Conservation (phyloP, 2,888 invertebrate genomes). For the Camponotus fellah region DNA sequence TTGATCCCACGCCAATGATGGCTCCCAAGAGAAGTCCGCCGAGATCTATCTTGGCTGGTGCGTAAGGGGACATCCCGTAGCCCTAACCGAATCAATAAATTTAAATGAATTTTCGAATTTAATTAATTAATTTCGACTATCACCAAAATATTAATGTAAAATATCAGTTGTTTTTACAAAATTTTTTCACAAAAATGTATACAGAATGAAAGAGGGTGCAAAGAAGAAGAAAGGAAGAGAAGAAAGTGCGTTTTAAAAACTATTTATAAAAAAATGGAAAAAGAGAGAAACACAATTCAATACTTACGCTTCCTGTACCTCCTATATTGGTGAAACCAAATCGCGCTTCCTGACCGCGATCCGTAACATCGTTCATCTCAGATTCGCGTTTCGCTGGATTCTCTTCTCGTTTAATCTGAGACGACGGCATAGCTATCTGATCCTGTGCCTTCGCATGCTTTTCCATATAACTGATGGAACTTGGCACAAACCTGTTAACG, state of each 20-base stretch:
- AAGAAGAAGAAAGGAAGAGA: neutral
- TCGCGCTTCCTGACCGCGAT: conserved; percentile 83
- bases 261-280: neutral
- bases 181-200: neutral
- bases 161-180: neutral
- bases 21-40: conserved; percentile 94
- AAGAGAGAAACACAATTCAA: neutral
- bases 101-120: conserved; percentile 1
- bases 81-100: conserved; percentile 62
- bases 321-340: conserved; percentile 85
- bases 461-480: conserved; percentile 81
- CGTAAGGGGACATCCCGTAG: conserved; percentile 88
- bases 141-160: neutral
- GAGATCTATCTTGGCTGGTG: conserved; percentile 93
- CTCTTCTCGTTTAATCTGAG: conserved; percentile 76
- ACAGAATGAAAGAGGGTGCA: neutral
- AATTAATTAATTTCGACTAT: neutral
- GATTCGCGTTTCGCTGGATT: conserved; percentile 69
- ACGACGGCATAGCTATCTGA: conserved; percentile 80
- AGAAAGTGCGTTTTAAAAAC: neutral
- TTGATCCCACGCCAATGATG: conserved; percentile 93
- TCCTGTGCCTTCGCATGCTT: conserved; percentile 79
- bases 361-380: conserved; percentile 75
- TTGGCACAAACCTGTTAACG: conserved; percentile 85
- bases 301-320: conserved; percentile 81